Conservation (phyloP, 2,888 invertebrate species). For the Melangyna quadrimaculata region DNA sequence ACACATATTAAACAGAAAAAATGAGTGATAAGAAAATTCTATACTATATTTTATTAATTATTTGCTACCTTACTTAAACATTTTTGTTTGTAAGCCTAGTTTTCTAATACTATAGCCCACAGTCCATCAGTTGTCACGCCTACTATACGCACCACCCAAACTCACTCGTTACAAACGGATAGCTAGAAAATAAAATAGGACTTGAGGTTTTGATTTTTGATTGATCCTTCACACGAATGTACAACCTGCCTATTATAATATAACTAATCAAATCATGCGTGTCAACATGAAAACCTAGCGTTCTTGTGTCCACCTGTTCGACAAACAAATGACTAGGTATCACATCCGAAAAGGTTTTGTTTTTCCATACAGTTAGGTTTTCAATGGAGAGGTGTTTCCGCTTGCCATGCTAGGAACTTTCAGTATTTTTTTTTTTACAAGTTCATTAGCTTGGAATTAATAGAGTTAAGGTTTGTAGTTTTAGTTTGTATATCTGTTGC, state of each 20-base stretch:
- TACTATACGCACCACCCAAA: too few relatives aligned
- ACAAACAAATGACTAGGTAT: background rate
- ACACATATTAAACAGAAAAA: too few relatives aligned
- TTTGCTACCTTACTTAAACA: too few relatives aligned
- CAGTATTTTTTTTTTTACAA: background rate
- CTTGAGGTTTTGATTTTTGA: slow-evolving; percentile 55
- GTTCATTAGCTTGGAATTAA: slow-evolving; percentile 12
- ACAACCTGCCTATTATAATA: background rate
- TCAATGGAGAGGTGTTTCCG: slow-evolving; percentile 23
- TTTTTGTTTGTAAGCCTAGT: background rate
- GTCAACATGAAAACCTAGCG: slow-evolving; percentile 16
- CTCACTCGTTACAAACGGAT: background rate
- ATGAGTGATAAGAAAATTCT: too few relatives aligned
- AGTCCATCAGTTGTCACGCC: background rate
- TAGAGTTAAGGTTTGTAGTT: too few relatives aligned
- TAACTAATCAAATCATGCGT: slow-evolving; percentile 49
- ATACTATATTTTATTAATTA: too few relatives aligned
- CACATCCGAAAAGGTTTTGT: slow-evolving; percentile 8
- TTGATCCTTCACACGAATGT: slow-evolving; percentile 60
- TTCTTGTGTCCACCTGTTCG: slow-evolving; percentile 42
- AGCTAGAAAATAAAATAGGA: slow-evolving; percentile 9
- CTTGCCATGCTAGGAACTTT: background rate
- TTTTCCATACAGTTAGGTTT: background rate
- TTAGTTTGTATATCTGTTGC: background rate
- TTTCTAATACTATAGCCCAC: background rate